Evolutionary conservation across 1,140 invertebrate species (phyloP), one percentile per base, ranked within the genome.

Genomic region (Pseudomyrmex sp.): DNA sequence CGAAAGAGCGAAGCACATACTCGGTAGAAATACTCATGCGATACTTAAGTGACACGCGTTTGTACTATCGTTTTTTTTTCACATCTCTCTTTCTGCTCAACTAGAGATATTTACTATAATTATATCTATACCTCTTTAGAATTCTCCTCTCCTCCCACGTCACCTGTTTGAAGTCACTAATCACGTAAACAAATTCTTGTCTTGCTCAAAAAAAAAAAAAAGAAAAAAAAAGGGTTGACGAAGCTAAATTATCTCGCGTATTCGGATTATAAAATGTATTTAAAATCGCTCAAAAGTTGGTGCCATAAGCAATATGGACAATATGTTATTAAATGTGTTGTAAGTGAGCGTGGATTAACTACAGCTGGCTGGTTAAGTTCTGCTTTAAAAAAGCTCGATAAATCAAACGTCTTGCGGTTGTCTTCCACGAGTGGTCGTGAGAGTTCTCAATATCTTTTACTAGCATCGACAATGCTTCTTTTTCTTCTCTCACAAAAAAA

Each of bases 281-380:
- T 35, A 61, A 90, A 86, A 88, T 87, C 89, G 92, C 92, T 92
- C 92, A 92, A 92, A 89, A 84, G 63, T 85, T 77, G 90, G 85
- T 91, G 90, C 91, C 91, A 91, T 88, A 92, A 91, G 90, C 90
- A 92, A 92, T 92, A 90, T 90, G 89, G 91, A 92, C 91, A 92
- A 92, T 92, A 92, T 90, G 75, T 70, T 89, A 68, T 90, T 86
- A 88, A 84, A 88, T 84, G 76, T 80, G 82, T 89, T 88, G 70
- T 82, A 80, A 61, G 70, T 62, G 83, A 65, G 63, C 75, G 74
- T 66, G 77, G 74, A 83, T 74, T 73, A 84, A 88, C 91, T 92
- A 93, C 92, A 93, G 92, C 92, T 93, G 92, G 91, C 92, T 91
- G 84, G 86, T 74, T 82, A 86, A 88, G 66, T 89, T 83, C 83